phyloP scores from a whole-genome alignment of 1,140 invertebrate species.

The Panagrolaimus sp. region DNA sequence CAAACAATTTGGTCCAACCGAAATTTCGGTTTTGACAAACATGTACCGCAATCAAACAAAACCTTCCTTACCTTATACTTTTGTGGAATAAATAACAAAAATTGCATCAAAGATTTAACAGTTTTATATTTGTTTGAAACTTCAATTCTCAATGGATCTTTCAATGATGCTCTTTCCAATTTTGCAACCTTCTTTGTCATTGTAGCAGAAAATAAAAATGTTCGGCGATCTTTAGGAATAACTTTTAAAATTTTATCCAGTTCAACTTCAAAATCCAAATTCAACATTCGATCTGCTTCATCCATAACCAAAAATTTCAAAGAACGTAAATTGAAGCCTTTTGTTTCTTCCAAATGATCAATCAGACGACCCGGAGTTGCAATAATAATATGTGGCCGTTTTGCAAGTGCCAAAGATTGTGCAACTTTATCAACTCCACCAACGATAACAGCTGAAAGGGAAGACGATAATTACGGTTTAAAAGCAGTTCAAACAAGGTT shows the following conservation, averaged over 20 bases:
- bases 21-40: too few relatives aligned
- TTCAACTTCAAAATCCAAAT: constrained; percentile 92
- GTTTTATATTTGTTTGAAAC: constrained; percentile 86
- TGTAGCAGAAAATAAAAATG: constrained; percentile 87
- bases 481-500: too few relatives aligned
- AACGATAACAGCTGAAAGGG: constrained; percentile 74
- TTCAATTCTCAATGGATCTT: constrained; percentile 83
- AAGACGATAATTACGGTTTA: constrained; percentile 20
- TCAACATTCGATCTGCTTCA: constrained; percentile 87
- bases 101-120: constrained; percentile 88
- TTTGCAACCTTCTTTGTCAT: constrained; percentile 98
- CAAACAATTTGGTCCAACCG: too few relatives aligned
- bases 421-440: constrained; percentile 96
- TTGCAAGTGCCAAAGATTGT: constrained; percentile 80
- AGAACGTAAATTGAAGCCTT: constrained; percentile 81
- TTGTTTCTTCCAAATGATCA: constrained; percentile 86
- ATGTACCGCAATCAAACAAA: too few relatives aligned
- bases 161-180: constrained; percentile 84
- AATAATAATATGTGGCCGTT: constrained; percentile 90
- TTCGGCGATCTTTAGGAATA: constrained; percentile 78
- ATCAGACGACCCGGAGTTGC: constrained; percentile 82
- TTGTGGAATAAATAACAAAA: constrained; percentile 88
- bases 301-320: constrained; percentile 90
- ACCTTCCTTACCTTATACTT: constrained; percentile 79
- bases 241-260: constrained; percentile 89